Evolutionary conservation across 2,113 vertebrate genomes (phyloP).

Genomic region (Ia io): DNA sequence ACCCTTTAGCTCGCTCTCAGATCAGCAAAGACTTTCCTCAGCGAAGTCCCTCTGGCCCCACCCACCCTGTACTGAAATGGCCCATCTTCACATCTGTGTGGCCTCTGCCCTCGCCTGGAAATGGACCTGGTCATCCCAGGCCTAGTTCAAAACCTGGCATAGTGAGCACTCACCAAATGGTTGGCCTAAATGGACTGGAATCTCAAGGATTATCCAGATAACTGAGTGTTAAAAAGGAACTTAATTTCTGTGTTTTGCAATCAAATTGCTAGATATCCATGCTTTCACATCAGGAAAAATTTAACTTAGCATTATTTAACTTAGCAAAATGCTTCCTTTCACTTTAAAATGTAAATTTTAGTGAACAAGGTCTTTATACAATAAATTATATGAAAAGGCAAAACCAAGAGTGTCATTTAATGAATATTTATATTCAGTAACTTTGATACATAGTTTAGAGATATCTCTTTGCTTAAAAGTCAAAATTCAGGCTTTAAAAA

Average conservation of each 20-base stretch:
- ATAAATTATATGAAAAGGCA: background rate
- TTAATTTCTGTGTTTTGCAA: background rate
- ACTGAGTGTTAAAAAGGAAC: background rate
- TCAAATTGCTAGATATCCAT: background rate
- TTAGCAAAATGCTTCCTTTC: constrained; percentile 20
- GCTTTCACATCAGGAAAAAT: background rate
- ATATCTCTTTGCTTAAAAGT: background rate
- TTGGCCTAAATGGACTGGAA: background rate
- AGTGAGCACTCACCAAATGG: background rate
- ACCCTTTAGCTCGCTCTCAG: background rate
- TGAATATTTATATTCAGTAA: constrained; percentile 30
- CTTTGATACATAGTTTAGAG: background rate
- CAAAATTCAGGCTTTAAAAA: constrained; percentile 4
- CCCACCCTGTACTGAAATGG: background rate
- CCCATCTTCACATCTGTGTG: background rate
- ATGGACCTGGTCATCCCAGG: background rate
- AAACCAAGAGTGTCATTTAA: constrained; percentile 14
- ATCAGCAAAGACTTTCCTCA: background rate
- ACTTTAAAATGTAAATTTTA: constrained; percentile 18
- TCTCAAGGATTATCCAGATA: background rate
- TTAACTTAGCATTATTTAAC: background rate
- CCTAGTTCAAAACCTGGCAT: background rate
- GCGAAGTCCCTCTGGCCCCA: background rate
- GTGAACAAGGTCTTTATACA: background rate
- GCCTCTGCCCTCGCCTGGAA: background rate